Percentiles rank a stretch among this genome's conserved stretches.
Evolutionary conservation across 2,797 vertebrate genomes (phyloP).

Genomic region (Adrianichthys oophorus): DNA sequence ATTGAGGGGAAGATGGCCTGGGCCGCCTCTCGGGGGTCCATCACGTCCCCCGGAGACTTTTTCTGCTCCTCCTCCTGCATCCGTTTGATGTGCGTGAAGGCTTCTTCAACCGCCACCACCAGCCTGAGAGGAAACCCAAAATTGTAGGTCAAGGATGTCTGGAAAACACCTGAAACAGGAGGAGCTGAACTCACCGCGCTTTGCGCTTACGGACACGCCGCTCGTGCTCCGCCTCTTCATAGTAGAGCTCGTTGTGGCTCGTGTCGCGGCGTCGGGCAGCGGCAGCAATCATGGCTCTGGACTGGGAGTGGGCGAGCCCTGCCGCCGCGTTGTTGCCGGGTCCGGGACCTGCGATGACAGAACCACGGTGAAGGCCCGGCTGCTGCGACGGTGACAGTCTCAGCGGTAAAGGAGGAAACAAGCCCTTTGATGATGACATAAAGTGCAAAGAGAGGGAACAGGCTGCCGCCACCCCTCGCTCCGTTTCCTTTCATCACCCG

Average conservation of each 20-base stretch:
- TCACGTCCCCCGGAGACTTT: constrained; percentile 88
- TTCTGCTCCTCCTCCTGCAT: constrained; percentile 90
- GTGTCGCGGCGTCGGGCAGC: constrained; percentile 88
- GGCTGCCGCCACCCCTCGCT: constrained; percentile 20
- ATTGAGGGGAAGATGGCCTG: constrained; percentile 98
- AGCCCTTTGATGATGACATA: constrained; percentile 25
- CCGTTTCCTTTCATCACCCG: constrained; percentile 32
- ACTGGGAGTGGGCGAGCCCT: constrained; percentile 82
- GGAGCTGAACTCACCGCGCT: constrained; percentile 77
- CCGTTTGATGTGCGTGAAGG: constrained; percentile 94
- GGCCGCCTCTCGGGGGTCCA: constrained; percentile 94
- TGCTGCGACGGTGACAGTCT: neutral
- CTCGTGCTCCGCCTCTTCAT: constrained; percentile 93
- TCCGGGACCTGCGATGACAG: constrained; percentile 65
- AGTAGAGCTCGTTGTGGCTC: constrained; percentile 95
- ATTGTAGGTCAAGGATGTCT: neutral
- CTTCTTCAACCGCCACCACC: constrained; percentile 95
- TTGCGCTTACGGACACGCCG: constrained; percentile 88
- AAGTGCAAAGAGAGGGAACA: constrained; percentile 24
- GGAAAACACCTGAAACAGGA: no score
- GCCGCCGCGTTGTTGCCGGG: constrained; percentile 85
- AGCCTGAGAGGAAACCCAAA: constrained; percentile 73
- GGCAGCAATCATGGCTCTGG: constrained; percentile 90
- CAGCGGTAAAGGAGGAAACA: constrained; percentile 2
- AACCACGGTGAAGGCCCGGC: neutral